Base-by-base conservation (phyloP, 2,113 vertebrate species). In the Hippocampus barbouri region DNA sequence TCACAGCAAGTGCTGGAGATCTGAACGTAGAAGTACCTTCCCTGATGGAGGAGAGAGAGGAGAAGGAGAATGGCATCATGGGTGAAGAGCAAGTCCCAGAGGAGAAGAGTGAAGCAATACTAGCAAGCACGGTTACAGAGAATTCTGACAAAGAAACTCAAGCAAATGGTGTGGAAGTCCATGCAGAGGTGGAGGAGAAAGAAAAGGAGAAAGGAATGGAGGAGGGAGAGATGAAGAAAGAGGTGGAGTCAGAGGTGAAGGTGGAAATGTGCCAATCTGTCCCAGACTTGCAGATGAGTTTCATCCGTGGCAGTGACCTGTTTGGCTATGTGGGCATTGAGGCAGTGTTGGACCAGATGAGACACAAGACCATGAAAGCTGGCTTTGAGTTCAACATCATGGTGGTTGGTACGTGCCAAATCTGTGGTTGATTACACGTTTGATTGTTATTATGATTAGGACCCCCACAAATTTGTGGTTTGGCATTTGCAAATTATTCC, bases 301-400 rank as follows among this genome's bases (percentile, higher is more conserved):
- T 78, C 77, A 91, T 87, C 80, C 80, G 56, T 0, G 92, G 93
- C 7, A 76, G 84, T 0, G 92, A 94, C 81, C 89, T 92, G 40
- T 91, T 95, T 0, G 94, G 94, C 38, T 94, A 96, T 0, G 96
- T 99, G 86, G 97, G 97, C 66, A 97, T 99, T 0, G 97, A 98
- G 74, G 94, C 96, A 0, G 95, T 98, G 21, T 91, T 99, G 59
- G 97, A 98, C 82, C 97, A 98, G 89, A 95, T 98, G 93, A 94
- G 92, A 72, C 93, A 92, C 88, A 98, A 99, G 82, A 97, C 96
- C 74, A 96, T 99, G 94, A 99, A 98, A 89, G 92, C 87, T 0
- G 96, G 95, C 27, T 96, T 99, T 1, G 95, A 98, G 86, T 98
- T 99, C 83, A 98, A 99, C 91, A 92, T 99, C 92, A 98, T 98